Conservation (phyloP, 2,113 vertebrate genomes). For the Ptyas mucosa region DNA sequence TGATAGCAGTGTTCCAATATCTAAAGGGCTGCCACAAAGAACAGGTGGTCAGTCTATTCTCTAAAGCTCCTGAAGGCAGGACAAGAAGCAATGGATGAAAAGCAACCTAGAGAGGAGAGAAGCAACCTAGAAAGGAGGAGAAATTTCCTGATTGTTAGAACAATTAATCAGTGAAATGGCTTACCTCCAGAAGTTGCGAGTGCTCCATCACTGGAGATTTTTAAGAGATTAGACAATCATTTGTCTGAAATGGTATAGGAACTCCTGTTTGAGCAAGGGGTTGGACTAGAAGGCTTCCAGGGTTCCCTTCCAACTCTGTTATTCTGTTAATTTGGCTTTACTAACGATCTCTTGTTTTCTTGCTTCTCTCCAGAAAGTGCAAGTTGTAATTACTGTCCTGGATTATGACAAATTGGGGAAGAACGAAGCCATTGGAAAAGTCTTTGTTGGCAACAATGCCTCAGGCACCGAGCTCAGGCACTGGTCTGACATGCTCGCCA, state of each 20-base stretch:
- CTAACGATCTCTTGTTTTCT: background rate
- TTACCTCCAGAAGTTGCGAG: background rate
- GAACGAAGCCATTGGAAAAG: slow-evolving; percentile 97
- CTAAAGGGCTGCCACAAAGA: background rate
- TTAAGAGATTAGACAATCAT: background rate
- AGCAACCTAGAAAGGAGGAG: too few species aligned
- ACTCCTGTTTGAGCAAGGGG: background rate
- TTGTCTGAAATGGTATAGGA: background rate
- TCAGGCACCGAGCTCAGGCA: slow-evolving; percentile 91
- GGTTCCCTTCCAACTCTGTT: background rate
- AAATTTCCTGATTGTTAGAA: background rate
- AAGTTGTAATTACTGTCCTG: slow-evolving; percentile 94
- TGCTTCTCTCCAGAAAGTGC: slow-evolving; percentile 81
- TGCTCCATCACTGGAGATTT: background rate
- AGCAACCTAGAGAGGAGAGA: background rate
- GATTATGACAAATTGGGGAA: slow-evolving; percentile 99
- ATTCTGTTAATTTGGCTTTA: background rate
- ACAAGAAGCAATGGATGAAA: background rate
- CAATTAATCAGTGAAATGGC: background rate
- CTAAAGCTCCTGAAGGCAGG: background rate
- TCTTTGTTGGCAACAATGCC: slow-evolving; percentile 90
- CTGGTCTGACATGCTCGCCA: slow-evolving; percentile 98
- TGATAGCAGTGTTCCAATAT: background rate
- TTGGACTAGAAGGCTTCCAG: background rate
- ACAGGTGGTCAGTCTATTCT: background rate